Base-by-base conservation (phyloP, 1,140 invertebrate genomes). In the Sinella curviseta region DNA sequence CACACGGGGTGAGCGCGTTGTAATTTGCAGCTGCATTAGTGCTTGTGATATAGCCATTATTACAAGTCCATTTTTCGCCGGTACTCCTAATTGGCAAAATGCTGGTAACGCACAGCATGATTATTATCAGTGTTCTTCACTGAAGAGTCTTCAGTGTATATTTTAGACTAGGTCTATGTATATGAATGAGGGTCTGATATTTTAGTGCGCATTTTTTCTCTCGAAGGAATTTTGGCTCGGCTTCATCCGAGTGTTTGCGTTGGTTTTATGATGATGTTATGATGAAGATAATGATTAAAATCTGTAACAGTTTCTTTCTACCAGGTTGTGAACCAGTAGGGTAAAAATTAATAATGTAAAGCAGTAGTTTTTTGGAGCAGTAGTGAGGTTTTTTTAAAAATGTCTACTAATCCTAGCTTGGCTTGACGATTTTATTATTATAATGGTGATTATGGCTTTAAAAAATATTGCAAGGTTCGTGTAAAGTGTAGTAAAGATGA, bases 291-390 rank as follows among this genome's bases (percentile, higher is more conserved):
- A 20, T 26, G 65, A 70, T 70, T 31, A 24, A 70, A 24, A 70
- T 70, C 65, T 70, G 65, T 70, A 70, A 70, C 65, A 70, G 65
- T 70, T 70, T 70, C n/a, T n/a, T n/a, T n/a, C 31, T 33, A 2
- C 30, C 31, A 8, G 1, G 26, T n/a, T 31, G 28, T 70, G 31
- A 70, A 33, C 31, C 57, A 60, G 57, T 60, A 65, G 57, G 16
- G 24, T 8, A n/a, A 16, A 65, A 65, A 14, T 14, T n/a, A 8
- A n/a, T n/a, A n/a, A n/a, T n/a, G n/a, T n/a, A 24, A 60, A 60
- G 55, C 55, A 60, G 12, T 60, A 24, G 55, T 60, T 33, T 70
- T 70, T 4, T 70, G 24, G 65, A 31, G 26, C 65, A 70, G 28
- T 70, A 70, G 65, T n/a, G 39, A 48, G n/a, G n/a, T n/a, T n/a